Conservation (phyloP, 2,797 vertebrate genomes). For the Uromys caudimaculatus region DNA sequence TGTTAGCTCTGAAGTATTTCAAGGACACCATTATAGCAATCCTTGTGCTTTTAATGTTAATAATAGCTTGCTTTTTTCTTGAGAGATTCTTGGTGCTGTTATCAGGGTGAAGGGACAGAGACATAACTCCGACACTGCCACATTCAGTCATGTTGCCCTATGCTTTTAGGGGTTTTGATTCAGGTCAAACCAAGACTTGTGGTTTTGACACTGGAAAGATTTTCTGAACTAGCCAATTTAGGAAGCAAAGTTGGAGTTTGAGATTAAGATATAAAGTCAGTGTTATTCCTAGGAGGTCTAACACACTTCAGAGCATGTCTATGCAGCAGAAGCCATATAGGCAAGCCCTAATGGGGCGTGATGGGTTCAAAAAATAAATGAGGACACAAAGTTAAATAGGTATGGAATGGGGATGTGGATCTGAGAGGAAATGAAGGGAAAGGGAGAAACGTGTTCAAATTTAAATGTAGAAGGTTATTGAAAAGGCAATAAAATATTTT, state of each 20-base stretch:
- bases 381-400: background rate
- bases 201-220: background rate
- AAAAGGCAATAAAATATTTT: too few species aligned
- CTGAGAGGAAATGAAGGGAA: background rate
- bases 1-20: background rate
- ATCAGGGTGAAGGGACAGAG: background rate
- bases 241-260: background rate
- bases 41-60: background rate
- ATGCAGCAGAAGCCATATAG: background rate
- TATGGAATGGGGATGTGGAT: background rate
- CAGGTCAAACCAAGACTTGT: background rate
- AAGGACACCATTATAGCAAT: background rate
- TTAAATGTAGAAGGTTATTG: background rate
- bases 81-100: background rate
- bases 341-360: background rate
- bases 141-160: too few species aligned
- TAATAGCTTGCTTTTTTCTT: background rate
- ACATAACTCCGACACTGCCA: background rate
- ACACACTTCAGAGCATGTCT: too few species aligned
- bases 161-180: background rate
- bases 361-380: background rate
- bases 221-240: background rate
- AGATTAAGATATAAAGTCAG: background rate
- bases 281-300: background rate
- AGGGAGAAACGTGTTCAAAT: background rate